These are phyloP conservation scores for Lepeophtheirus nordmannii DNA, from an alignment of 2,888 invertebrate genomes.

Conservation along the genomic window DNA sequence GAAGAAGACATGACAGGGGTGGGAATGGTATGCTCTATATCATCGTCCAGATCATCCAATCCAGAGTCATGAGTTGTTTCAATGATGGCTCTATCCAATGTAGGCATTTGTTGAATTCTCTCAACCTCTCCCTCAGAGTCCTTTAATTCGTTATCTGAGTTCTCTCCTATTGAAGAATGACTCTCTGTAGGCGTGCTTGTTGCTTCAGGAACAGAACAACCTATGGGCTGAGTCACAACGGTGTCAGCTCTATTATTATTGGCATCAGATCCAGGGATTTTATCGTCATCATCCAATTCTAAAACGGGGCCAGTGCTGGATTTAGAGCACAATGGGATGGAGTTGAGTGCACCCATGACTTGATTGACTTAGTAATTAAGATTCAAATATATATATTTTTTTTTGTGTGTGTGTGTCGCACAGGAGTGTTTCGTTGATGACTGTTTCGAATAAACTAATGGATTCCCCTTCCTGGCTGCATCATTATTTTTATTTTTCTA, in stretches of 20 bases:
- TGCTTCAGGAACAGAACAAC: not conserved
- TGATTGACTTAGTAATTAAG: no score
- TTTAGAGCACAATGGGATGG: not conserved
- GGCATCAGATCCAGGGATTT: not conserved
- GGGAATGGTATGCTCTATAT: not conserved
- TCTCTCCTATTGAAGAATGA: not conserved
- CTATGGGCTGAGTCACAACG: not conserved
- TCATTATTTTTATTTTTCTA: no score
- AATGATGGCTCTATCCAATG: not conserved
- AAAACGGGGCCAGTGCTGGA: not conserved
- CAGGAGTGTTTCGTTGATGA: no score
- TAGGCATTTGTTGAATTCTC: not conserved
- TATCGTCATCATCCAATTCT: not conserved
- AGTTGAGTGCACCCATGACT: not conserved
- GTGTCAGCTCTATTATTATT: not conserved
- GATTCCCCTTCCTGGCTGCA: no score
- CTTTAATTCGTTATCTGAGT: not conserved
- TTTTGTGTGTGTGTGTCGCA: no score
- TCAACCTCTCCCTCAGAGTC: no score
- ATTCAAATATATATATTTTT: no score
- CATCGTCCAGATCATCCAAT: not conserved
- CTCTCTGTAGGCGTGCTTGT: not conserved
- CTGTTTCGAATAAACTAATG: no score
- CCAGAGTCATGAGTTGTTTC: constrained; percentile 1
- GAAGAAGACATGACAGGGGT: not conserved